phyloP scores from a whole-genome alignment of 2,113 vertebrate species.

The Tapirus terrestris region DNA sequence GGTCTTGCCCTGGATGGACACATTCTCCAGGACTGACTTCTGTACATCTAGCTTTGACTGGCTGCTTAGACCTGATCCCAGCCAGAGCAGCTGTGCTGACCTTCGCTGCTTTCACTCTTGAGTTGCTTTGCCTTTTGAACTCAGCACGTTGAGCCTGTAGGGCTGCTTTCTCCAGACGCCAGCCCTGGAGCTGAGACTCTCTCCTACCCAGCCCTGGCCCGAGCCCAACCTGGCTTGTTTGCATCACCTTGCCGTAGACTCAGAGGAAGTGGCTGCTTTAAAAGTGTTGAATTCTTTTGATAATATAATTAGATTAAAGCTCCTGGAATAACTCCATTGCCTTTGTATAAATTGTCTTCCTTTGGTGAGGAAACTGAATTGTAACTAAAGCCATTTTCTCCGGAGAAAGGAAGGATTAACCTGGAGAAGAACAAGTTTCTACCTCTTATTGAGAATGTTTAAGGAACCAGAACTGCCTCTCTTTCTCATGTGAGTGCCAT shows the following conservation, averaged over 20 bases:
- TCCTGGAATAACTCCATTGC: not conserved
- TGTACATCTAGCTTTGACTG: rapidly evolving
- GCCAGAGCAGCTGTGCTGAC: not conserved
- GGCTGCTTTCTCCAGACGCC: not conserved
- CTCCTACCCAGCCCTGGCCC: not conserved
- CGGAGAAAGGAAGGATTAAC: not conserved
- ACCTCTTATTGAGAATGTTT: not conserved
- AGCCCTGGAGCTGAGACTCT: not conserved
- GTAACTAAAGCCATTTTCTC: not conserved
- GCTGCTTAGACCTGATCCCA: not conserved
- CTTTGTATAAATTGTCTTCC: not conserved
- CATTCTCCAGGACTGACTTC: not conserved
- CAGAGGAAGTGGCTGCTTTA: not conserved
- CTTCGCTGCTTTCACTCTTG: not conserved
- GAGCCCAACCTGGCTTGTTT: not conserved
- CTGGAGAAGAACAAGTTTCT: not conserved
- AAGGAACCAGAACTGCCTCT: not conserved
- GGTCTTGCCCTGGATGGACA: not conserved
- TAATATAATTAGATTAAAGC: not conserved
- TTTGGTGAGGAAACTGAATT: not conserved
- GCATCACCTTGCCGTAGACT: not conserved
- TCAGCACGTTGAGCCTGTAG: not conserved
- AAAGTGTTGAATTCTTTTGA: not conserved
- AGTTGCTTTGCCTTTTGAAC: not conserved
- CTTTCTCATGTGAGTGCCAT: not conserved